Evolutionary conservation across 1,140 invertebrate genomes (phyloP), one percentile per base, ranked within the genome.

Genomic region (Sweltsa coloradensis): DNA sequence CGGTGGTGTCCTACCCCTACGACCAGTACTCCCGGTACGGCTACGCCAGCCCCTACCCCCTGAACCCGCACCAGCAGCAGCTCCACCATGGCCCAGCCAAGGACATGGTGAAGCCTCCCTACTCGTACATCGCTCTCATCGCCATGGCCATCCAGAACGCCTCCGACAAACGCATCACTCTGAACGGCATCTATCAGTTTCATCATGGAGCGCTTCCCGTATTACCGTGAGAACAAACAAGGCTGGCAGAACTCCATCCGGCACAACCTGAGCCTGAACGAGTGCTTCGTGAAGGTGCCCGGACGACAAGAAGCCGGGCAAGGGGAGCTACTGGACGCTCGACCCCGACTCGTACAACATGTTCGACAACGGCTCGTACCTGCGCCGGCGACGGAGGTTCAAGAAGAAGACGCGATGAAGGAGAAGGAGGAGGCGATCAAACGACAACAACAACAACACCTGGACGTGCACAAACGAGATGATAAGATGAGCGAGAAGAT

Each of bases 151-250:
- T 99, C 27, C 86, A 95, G 60, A 86, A 89, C 59, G 81, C 89
- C 0, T 81, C 87, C 0, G 89, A 95, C 44, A 90, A 94, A 59
- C 89, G 89, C 58, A 85, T 98, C 41, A 99, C 96, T 0, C 71
- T 99, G 0, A 97, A 95, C 60, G 94, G 93, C 5, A 99, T 99
- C 58, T 99, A 99, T 62, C 87, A 95, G 66, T 98, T n/a, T 94
- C 61, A 99, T 99, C 51, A 98, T 98, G 85, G 92, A 97, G 53
- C 73, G 88, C 3, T 99, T 97, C 62, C 92, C 93, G 0, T 98
- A 96, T 60, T 98, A 97, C 64, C 71, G 94, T n/a, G 90, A 97
- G 62, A 97, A 91, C 65, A 94, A 93, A 61, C 91, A 96, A 64
- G 81, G 88, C 42, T 92, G 89, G 89, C 91, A 96, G 65, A 96